Evolutionary conservation across 2,113 vertebrate species (phyloP).

Genomic region (Chaenocephalus aceratus): DNA sequence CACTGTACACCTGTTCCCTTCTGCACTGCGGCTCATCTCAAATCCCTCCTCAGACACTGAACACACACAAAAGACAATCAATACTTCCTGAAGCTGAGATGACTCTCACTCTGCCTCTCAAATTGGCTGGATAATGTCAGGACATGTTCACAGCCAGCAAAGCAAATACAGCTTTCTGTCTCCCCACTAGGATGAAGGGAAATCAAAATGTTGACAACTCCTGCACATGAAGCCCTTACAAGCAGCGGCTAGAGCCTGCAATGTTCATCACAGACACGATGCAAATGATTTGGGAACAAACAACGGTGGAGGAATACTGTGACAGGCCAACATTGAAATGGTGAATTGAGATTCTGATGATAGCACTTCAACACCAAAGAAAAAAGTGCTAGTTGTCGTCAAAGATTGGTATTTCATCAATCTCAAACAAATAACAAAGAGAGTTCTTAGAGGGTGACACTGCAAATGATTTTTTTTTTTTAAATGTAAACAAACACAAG

Average conservation of each 20-base stretch:
- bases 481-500: neutral
- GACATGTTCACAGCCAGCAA: constrained; percentile 32
- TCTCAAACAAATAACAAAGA: neutral
- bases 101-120: constrained; percentile 37
- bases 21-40: constrained; percentile 3
- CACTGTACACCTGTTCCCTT: neutral
- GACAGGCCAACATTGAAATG: neutral
- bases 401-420: neutral
- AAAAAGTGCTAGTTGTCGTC: neutral
- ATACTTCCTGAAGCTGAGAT: constrained; percentile 63
- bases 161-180: constrained; percentile 18
- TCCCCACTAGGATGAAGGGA: neutral
- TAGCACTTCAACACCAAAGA: neutral
- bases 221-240: neutral
- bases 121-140: constrained; percentile 55
- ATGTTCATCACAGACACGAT: neutral
- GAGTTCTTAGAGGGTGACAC: neutral
- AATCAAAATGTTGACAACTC: neutral
- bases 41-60: constrained; percentile 32
- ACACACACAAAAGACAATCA: constrained; percentile 63
- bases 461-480: neutral
- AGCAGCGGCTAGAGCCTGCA: neutral
- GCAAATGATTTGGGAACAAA: neutral
- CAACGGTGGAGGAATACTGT: neutral
- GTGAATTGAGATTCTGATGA: neutral